Evolutionary conservation across 2,888 invertebrate species (phyloP).

Genomic region (Emmelina monodactyla): DNA sequence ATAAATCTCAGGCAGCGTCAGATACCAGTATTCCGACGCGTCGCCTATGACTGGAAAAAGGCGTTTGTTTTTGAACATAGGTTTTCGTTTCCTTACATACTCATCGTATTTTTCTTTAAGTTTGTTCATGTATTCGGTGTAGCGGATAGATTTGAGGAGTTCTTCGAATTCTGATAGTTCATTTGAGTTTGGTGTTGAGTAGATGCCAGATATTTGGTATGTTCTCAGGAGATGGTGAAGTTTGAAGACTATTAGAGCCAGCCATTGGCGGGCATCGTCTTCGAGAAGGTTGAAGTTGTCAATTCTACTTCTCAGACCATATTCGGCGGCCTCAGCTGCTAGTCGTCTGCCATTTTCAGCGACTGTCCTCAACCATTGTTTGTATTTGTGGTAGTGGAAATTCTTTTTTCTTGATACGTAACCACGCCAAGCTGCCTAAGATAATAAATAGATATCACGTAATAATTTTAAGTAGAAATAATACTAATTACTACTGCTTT

Average conservation of each 20-base stretch:
- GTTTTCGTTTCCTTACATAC: conserved; percentile 48
- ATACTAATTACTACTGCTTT: too few species aligned
- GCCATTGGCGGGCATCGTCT: conserved; percentile 51
- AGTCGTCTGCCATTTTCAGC: conserved; percentile 41
- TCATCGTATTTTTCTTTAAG: conserved; percentile 48
- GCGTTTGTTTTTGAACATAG: conserved; percentile 47
- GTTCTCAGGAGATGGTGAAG: conserved; percentile 52
- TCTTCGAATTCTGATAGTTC: conserved; percentile 50
- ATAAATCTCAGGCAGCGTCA: conserved; percentile 58
- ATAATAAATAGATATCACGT: too few species aligned
- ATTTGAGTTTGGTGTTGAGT: conserved; percentile 34
- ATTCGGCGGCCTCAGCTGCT: conserved; percentile 49
- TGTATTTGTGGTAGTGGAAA: conserved; percentile 47
- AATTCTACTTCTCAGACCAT: conserved; percentile 42
- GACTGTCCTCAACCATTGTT: conserved; percentile 43
- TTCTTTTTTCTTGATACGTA: conserved; percentile 43
- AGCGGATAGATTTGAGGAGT: conserved; percentile 45
- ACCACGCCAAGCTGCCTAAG: conserved; percentile 53
- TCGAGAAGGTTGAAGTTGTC: conserved; percentile 48
- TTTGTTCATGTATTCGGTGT: conserved; percentile 49
- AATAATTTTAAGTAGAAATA: too few species aligned
- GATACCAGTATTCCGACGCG: conserved; percentile 54
- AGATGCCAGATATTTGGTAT: conserved; percentile 40
- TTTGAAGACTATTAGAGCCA: conserved; percentile 54
- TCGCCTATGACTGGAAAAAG: conserved; percentile 57